Evolutionary conservation across 2,113 vertebrate species (phyloP).

Genomic region (Bombycilla garrulus): DNA sequence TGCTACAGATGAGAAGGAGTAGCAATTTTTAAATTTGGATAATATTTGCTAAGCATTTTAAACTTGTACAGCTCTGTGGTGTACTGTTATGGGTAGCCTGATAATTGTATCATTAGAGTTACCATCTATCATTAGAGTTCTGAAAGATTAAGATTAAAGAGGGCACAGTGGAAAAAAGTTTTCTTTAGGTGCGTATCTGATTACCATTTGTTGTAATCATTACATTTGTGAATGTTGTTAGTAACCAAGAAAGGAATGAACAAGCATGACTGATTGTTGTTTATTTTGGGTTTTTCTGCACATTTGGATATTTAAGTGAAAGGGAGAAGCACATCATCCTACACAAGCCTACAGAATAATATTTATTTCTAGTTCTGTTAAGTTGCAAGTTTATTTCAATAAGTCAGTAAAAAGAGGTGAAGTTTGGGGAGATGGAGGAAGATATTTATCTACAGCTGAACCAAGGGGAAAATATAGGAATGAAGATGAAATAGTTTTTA

Average conservation of each 20-base stretch:
- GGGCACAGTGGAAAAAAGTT: background rate
- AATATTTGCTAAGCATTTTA: background rate
- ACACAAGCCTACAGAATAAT: background rate
- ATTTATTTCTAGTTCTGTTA: background rate
- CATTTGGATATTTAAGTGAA: background rate
- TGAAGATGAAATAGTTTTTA: background rate
- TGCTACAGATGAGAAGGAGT: background rate
- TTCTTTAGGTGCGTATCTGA: background rate
- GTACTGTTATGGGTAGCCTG: background rate
- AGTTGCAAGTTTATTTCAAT: background rate
- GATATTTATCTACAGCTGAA: background rate
- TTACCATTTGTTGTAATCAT: background rate
- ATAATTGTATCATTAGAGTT: background rate
- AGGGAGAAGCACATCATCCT: background rate
- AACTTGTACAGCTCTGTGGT: background rate
- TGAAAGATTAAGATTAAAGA: background rate
- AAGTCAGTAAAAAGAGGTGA: background rate
- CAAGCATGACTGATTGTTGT: background rate
- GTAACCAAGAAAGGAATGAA: background rate
- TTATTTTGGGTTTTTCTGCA: background rate
- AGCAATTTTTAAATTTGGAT: background rate
- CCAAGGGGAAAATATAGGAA: background rate
- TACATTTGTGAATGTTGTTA: background rate
- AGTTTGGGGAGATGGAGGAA: rapidly evolving
- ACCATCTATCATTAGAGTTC: background rate